Evolutionary conservation across 2,113 vertebrate genomes (phyloP).

Genomic region (Tragelaphus scriptus): DNA sequence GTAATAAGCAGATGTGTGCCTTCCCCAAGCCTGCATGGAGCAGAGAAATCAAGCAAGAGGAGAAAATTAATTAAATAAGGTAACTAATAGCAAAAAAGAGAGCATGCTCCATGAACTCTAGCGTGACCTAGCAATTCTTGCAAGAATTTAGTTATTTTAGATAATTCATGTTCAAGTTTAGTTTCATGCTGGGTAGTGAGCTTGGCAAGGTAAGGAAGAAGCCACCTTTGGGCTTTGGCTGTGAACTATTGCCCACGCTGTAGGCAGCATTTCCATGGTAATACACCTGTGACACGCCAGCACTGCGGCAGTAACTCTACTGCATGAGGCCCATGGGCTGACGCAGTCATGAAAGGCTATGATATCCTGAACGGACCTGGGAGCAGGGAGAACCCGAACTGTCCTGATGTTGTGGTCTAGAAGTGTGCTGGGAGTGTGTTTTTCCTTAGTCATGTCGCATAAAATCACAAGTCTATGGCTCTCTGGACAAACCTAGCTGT

Average conservation of each 20-base stretch:
- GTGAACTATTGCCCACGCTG: background rate
- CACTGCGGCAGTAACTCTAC: background rate
- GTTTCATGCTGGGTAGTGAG: background rate
- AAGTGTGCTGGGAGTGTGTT: fast-evolving
- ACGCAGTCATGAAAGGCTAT: background rate
- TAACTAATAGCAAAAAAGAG: background rate
- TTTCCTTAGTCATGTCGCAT: background rate
- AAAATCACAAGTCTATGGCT: background rate
- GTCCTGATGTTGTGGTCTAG: fast-evolving
- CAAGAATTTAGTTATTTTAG: background rate
- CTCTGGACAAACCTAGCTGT: background rate
- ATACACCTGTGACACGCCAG: fast-evolving
- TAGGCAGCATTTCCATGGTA: background rate
- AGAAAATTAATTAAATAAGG: background rate
- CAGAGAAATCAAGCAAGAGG: background rate
- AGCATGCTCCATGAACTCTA: background rate
- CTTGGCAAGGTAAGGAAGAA: background rate
- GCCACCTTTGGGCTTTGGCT: background rate
- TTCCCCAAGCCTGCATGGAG: background rate
- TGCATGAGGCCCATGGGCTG: background rate
- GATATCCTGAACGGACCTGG: background rate
- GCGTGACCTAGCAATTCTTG: background rate
- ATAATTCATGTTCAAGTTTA: background rate
- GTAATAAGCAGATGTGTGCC: background rate
- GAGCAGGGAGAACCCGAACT: background rate